Evolutionary conservation across 1,140 invertebrate species (phyloP), one percentile per base, ranked within the genome.

Genomic region (Euura lappo): DNA sequence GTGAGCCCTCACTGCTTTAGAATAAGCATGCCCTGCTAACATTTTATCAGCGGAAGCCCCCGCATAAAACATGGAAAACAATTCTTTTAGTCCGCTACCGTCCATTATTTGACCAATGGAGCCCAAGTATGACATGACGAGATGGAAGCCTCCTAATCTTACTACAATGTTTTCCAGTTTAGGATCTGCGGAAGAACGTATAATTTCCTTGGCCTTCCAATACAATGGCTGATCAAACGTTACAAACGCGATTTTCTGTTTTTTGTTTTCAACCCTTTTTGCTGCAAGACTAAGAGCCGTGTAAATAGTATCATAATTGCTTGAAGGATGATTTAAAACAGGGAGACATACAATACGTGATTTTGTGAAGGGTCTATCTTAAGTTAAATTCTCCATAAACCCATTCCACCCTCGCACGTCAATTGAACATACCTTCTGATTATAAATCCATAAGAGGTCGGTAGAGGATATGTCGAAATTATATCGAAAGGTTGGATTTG

Each of bases 11-110:
- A 82, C 65, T n/a, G 83, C 79, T 80, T 85, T 72, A 7, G 77
- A 60, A 72, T 77, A 83, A 45, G 84, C 80, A 70, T 84, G 78
- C 3, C 82, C 80, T 75, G 70, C 76, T 4, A 88, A 68, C 76
- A 86, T 87, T 81, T 88, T 83, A 28, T 72, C 45, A 6, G 80
- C 74, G 64, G 77, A 76, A 66, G 77, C 77, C 67, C 71, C 5
- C 6, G 78, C 79, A 76, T 78, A 83, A 45, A 81, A 71, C 6
- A 78, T 78, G 28, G 78, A 67, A 6, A 78, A 70, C 28, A 64
- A 45, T 45, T 80, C 69, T 47, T 74, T 73, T 13, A 80, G 44
- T 8, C 77, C 75, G 74, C 76, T 78, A 13, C 73, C 73, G 28
- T 6, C 65, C 76, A 80, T 80, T 8, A 80, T 79, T 13, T 42